Evolutionary conservation across 2,797 vertebrate genomes (phyloP).

Genomic region (Pristis pectinata): DNA sequence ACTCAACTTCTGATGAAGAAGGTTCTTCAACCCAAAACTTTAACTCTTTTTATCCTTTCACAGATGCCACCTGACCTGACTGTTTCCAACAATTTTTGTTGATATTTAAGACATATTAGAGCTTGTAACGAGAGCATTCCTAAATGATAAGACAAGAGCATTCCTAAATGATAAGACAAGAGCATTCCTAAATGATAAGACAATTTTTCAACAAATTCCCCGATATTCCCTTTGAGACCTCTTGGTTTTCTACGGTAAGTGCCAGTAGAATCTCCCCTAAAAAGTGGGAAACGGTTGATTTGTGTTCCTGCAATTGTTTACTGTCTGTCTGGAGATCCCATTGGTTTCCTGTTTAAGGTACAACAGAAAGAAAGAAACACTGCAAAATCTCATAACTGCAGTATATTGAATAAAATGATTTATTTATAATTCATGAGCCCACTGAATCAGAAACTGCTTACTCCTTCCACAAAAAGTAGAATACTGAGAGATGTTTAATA

Average conservation of each 20-base stretch:
- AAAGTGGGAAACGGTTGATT: background rate
- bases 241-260: background rate
- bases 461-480: background rate
- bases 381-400: background rate
- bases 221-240: too few relatives aligned
- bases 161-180: background rate
- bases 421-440: background rate
- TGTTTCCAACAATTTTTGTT: too few relatives aligned
- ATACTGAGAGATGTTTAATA: background rate
- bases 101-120: background rate
- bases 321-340: background rate
- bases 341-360: background rate
- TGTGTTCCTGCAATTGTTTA: background rate
- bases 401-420: background rate
- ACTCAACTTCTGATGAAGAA: background rate
- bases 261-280: too few relatives aligned
- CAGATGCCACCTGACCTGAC: too few relatives aligned
- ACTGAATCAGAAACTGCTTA: background rate
- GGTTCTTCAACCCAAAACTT: too few relatives aligned
- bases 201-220: background rate
- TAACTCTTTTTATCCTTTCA: background rate
- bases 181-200: background rate
- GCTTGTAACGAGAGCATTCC: background rate
- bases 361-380: background rate
- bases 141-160: background rate